phyloP scores from a whole-genome alignment of 2,888 invertebrate species.

The Eupithecia pulchellata region DNA sequence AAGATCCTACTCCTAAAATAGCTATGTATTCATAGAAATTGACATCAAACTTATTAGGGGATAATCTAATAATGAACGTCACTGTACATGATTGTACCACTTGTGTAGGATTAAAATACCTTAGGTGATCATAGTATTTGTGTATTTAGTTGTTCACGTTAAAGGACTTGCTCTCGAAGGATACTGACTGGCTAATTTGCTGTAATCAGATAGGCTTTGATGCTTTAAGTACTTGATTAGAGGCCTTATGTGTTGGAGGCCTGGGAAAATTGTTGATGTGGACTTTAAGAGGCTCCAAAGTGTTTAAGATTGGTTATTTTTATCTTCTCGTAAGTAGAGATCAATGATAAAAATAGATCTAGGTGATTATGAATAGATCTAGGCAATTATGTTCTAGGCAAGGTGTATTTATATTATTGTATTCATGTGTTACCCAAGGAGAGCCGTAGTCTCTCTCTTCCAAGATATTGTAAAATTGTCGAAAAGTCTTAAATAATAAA shows the following conservation, averaged over 20 bases:
- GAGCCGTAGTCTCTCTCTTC: not conserved
- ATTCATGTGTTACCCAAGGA: not conserved
- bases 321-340: not conserved
- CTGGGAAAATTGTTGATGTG: conserved; percentile 6
- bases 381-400: not conserved
- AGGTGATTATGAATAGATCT: not conserved
- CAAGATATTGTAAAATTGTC: not conserved
- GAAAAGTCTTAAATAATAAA: too few relatives aligned
- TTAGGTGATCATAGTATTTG: conserved; percentile 48
- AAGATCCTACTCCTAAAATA: too few relatives aligned
- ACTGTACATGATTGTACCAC: conserved; percentile 29
- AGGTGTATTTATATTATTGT: not conserved
- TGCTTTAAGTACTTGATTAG: conserved; percentile 28
- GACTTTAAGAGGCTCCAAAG: not conserved
- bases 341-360: not conserved
- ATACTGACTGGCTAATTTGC: conserved; percentile 40
- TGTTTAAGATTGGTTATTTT: not conserved
- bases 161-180: conserved; percentile 26
- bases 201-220: conserved; percentile 21
- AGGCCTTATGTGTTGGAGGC: conserved; percentile 7
- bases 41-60: too few relatives aligned
- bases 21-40: too few relatives aligned
- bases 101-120: conserved; percentile 60
- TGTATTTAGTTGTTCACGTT: conserved; percentile 36
- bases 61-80: too few relatives aligned